Percentiles rank a stretch among this genome's conserved stretches.
These are phyloP conservation scores for Harmothoe impar DNA, from an alignment of 2,888 invertebrate genomes.

Conservation along the genomic window DNA sequence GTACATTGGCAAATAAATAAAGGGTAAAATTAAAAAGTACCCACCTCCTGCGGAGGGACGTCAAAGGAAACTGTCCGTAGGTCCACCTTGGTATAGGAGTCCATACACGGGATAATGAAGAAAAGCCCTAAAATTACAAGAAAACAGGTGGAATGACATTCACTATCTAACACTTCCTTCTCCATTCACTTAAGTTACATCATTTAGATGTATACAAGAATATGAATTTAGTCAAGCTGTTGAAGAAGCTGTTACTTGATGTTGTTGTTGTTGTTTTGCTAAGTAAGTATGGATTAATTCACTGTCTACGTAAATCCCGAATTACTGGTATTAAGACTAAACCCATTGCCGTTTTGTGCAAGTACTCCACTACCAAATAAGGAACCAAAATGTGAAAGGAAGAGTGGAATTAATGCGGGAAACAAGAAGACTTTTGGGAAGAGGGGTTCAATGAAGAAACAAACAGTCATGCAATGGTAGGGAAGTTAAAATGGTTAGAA, in stretches of 20 bases:
- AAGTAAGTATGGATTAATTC: neutral
- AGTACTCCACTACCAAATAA: constrained; percentile 19
- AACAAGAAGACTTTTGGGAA: neutral
- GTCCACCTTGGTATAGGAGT: constrained; percentile 80
- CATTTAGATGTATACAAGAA: too few species aligned
- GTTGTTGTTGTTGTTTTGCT: neutral
- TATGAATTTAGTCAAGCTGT: too few species aligned
- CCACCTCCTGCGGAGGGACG: constrained; percentile 83
- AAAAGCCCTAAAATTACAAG: constrained; percentile 77
- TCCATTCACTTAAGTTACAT: too few species aligned
- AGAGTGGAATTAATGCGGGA: neutral
- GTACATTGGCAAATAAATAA: too few species aligned
- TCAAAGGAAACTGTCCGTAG: constrained; percentile 83
- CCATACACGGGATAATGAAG: constrained; percentile 81
- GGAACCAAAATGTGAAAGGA: neutral
- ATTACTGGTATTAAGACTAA: neutral
- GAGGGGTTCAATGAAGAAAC: neutral
- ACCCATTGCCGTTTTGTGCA: constrained; percentile 12
- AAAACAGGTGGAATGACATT: neutral
- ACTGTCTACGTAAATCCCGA: neutral
- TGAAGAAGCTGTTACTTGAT: too few species aligned
- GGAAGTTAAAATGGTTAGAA: neutral
- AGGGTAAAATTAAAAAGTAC: neutral
- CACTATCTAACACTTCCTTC: too few species aligned
- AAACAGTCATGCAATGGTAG: neutral